Evolutionary conservation across 1,140 invertebrate species (phyloP).

Genomic region (Rhagoletis pomonella): DNA sequence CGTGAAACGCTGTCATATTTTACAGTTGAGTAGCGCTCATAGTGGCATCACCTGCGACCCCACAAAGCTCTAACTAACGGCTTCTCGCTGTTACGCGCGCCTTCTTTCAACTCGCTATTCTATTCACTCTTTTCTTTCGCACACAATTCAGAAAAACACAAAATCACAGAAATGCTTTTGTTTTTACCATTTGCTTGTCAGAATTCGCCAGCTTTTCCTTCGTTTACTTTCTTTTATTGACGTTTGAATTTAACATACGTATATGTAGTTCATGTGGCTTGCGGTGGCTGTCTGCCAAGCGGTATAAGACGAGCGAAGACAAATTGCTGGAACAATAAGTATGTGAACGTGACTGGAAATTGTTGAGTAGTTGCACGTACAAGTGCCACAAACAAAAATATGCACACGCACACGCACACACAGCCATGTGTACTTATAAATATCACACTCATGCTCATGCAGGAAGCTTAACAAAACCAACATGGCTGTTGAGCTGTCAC

Average conservation of each 20-base stretch:
- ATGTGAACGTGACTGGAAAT: slow-evolving; percentile 41
- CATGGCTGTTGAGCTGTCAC: slow-evolving; percentile 16
- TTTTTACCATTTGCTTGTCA: background rate
- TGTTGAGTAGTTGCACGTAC: slow-evolving; percentile 46
- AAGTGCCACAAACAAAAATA: slow-evolving; percentile 33
- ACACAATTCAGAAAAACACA: background rate
- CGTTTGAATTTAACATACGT: background rate
- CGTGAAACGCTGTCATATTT: background rate
- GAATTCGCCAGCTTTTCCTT: background rate
- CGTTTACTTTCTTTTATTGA: background rate
- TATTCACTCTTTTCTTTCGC: background rate
- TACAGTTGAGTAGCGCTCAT: background rate
- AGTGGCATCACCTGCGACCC: background rate
- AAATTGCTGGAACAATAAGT: slow-evolving; percentile 51
- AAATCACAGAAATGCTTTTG: background rate
- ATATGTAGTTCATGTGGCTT: background rate
- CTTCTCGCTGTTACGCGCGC: background rate
- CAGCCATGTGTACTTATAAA: background rate
- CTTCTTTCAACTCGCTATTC: background rate
- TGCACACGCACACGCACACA: background rate
- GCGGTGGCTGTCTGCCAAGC: background rate
- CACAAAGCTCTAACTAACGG: background rate
- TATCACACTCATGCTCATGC: background rate
- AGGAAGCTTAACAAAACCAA: background rate
- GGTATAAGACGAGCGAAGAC: slow-evolving; percentile 18